These are phyloP conservation scores for Xenopus borealis DNA, from an alignment of 2,113 vertebrate genomes.

Conservation along the genomic window DNA sequence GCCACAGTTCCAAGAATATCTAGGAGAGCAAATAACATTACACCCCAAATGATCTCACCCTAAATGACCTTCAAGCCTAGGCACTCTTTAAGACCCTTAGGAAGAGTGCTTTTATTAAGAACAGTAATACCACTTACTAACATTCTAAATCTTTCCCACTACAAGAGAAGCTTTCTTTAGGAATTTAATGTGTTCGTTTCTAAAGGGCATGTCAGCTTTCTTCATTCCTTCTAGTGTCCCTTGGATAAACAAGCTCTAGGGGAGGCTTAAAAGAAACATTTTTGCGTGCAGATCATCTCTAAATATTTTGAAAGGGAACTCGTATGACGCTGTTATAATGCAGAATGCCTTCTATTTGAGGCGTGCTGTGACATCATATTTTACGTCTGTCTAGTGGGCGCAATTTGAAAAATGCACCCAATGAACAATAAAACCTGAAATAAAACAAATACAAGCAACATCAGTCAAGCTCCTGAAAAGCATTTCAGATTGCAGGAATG, in stretches of 20 bases:
- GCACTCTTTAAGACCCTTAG: too few species aligned
- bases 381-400: conserved; percentile 6
- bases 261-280: conserved; percentile 33
- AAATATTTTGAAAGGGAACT: conserved; percentile 35
- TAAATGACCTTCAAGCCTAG: too few species aligned
- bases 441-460: neutral
- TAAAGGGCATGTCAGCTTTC: conserved; percentile 34
- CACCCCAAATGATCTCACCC: too few species aligned
- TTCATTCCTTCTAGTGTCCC: conserved; percentile 38
- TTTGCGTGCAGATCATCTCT: conserved; percentile 31
- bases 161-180: neutral
- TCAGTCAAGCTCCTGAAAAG: too few species aligned
- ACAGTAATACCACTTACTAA: too few species aligned
- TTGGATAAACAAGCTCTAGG: conserved; percentile 35
- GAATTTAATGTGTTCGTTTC: neutral
- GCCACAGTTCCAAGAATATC: too few species aligned
- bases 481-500: too few species aligned
- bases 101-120: too few species aligned
- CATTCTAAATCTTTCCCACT: too few species aligned
- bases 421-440: conserved; percentile 25
- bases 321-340: conserved; percentile 8
- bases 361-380: conserved; percentile 24
- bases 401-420: conserved; percentile 27
- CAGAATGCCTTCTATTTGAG: conserved; percentile 21
- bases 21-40: too few species aligned